Base-by-base conservation (phyloP, 2,113 vertebrate genomes). In the Notiomystis cincta region DNA sequence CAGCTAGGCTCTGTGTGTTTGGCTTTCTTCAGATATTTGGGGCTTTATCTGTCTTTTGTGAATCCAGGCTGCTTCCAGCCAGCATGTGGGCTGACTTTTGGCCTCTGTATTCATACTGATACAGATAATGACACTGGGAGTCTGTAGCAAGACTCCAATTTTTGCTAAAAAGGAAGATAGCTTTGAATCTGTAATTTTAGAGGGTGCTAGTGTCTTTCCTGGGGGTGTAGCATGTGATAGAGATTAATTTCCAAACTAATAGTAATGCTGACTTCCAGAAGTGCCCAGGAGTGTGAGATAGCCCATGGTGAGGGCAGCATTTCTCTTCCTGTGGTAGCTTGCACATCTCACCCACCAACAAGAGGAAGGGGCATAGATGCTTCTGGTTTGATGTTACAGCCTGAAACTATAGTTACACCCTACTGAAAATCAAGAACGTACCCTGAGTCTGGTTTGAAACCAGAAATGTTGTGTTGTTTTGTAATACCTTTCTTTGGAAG, bases 261-360 rank as follows among this genome's bases (percentile, higher is more conserved):
- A 69, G 57, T 47, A 56, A 37, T 1, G 4, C 37, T 35, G 31
- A n/a, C 28, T 90, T 82, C 44, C 7, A 8, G 5, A 65, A 48
- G 20, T 53, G 45, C 31, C 22, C 20, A 1, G 3, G 44, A 60
- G 7, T 13, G 6, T 67, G 61, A 79, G 33, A 40, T 58, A 61
- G 48, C 35, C 16, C 0, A 0, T 47, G 51, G n/a, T 18, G 50
- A 72, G 38, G 18, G 44, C 62, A 77, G 21, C 24, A 3, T 50
- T 85, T 38, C 69, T 66, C 35, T 93, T 38, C 56, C 69, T 87
- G 73, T 18, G 33, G 54, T 23, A 27, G 40, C 47, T 56, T 11
- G 30, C 24, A 15, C 0, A 0, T 31, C 72, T 88, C 24, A 33
- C 21, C 21, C 7, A 7, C 19, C 13, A 42, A 7, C 0, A 0